Percentiles rank a stretch among this genome's conserved stretches.
Evolutionary conservation across 2,113 vertebrate species (phyloP).

Genomic region (Sylvietta virens): DNA sequence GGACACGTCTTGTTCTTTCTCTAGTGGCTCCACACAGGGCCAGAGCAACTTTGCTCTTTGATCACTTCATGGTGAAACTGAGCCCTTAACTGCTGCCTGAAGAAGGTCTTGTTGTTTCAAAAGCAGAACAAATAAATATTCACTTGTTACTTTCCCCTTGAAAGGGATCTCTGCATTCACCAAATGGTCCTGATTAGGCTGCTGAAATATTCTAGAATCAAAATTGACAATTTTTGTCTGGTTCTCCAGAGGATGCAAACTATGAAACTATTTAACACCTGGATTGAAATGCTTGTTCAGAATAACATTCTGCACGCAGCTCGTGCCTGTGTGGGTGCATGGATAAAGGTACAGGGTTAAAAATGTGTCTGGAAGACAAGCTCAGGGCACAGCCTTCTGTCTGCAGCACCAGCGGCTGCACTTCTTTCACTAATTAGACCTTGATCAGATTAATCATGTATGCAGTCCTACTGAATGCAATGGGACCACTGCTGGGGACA

Average conservation of each 20-base stretch:
- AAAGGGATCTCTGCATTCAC: background rate
- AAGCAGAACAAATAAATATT: conserved; percentile 5
- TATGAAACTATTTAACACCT: background rate
- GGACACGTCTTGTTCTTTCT: background rate
- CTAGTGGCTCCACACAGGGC: background rate
- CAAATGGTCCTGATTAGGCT: background rate
- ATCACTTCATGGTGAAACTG: background rate
- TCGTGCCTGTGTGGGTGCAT: background rate
- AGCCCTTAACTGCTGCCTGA: background rate
- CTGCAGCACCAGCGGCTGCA: background rate
- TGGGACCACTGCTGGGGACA: conserved; percentile 18
- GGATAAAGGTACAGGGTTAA: background rate
- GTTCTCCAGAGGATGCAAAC: background rate
- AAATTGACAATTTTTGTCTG: background rate
- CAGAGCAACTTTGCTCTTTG: background rate
- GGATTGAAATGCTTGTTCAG: background rate
- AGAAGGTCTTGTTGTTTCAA: background rate
- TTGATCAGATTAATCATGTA: conserved; percentile 34
- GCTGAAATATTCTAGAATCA: background rate
- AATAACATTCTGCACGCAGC: background rate
- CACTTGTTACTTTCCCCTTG: background rate
- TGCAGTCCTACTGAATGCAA: conserved; percentile 7
- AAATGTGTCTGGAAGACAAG: background rate
- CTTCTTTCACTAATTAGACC: conserved; percentile 33
- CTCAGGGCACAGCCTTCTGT: background rate